A percentile compares a stretch with the other conserved stretches of the same genome.
Conservation (phyloP, 2,888 invertebrate genomes). For the Acanthosoma haemorrhoidale region DNA sequence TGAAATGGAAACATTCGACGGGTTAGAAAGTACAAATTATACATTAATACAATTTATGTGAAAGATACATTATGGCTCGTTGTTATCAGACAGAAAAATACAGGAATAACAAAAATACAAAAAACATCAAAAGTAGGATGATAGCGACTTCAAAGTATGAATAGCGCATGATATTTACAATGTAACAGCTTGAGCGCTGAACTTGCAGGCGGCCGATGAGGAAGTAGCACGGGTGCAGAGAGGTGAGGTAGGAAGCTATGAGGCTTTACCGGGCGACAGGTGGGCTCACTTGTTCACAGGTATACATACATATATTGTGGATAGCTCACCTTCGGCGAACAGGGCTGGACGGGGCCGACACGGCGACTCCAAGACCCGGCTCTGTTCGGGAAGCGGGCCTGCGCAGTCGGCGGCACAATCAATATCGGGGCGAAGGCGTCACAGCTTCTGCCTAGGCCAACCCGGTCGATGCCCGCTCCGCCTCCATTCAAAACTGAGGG, state of each 20-base stretch:
- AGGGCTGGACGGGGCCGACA: not conserved
- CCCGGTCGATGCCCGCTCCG: constrained; percentile 32
- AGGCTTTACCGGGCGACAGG: too few species aligned
- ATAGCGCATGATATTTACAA: too few species aligned
- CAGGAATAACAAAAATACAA: not conserved
- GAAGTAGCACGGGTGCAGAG: too few species aligned
- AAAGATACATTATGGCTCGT: too few species aligned
- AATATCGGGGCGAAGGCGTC: constrained; percentile 18
- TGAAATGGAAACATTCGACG: too few species aligned
- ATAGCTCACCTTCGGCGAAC: not conserved
- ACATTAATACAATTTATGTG: too few species aligned
- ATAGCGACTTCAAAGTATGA: not conserved
- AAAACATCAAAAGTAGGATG: not conserved
- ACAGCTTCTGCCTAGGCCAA: constrained; percentile 33
- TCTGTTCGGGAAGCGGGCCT: not conserved
- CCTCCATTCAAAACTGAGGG: constrained; percentile 9
- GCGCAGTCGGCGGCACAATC: not conserved
- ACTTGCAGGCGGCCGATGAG: too few species aligned
- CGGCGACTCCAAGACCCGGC: not conserved
- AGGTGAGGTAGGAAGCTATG: too few species aligned
- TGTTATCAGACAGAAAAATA: not conserved
- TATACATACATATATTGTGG: too few species aligned
- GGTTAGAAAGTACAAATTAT: too few species aligned
- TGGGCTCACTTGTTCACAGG: too few species aligned
- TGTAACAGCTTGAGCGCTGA: too few species aligned